These are phyloP conservation scores for Phoenicopterus ruber DNA, from an alignment of 2,113 vertebrate genomes.

Conservation along the genomic window DNA sequence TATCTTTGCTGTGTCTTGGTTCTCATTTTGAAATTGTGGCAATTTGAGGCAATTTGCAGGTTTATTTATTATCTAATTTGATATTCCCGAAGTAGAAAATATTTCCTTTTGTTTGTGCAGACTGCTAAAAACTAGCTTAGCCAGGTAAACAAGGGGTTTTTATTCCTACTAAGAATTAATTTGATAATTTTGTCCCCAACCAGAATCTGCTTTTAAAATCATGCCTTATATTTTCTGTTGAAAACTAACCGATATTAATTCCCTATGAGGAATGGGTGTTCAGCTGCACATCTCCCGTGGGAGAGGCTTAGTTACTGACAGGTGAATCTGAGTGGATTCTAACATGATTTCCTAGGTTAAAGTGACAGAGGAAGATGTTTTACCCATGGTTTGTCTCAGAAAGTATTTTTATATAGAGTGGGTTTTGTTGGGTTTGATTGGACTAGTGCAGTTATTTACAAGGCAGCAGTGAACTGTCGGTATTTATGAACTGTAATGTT, in stretches of 20 bases:
- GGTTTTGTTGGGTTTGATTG: not conserved
- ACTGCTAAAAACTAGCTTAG: not conserved
- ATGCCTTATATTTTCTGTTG: not conserved
- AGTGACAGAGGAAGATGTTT: not conserved
- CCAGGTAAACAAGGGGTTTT: not conserved
- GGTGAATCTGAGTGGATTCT: not conserved
- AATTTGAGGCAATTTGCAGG: not conserved
- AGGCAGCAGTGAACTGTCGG: not conserved
- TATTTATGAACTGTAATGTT: not conserved
- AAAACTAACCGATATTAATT: not conserved
- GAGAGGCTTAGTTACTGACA: not conserved
- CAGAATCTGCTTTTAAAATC: not conserved
- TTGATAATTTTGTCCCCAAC: not conserved
- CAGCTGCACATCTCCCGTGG: not conserved
- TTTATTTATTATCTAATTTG: not conserved
- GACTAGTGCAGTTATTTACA: not conserved
- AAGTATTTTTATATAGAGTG: not conserved
- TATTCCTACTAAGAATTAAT: not conserved
- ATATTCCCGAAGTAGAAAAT: not conserved
- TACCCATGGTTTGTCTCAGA: not conserved
- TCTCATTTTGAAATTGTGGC: not conserved
- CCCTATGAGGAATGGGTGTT: not conserved
- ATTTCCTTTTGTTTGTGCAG: not conserved
- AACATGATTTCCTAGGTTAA: not conserved
- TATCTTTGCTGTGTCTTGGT: not conserved